Evolutionary conservation across 1,140 invertebrate genomes (phyloP).

Genomic region (Linepithema humile): DNA sequence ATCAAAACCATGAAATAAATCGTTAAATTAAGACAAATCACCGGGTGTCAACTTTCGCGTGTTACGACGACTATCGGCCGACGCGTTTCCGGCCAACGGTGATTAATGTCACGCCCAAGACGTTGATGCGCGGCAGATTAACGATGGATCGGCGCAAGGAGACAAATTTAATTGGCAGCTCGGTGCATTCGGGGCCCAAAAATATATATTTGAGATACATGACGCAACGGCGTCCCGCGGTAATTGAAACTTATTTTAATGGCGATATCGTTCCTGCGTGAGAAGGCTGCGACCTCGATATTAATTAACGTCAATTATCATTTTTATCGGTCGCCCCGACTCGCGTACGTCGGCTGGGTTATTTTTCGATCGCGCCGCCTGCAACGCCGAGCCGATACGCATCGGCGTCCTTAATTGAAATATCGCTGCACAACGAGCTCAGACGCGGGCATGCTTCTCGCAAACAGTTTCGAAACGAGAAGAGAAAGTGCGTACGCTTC

Average conservation of each 20-base stretch:
- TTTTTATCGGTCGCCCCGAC: slow-evolving; percentile 21
- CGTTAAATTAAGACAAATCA: slow-evolving; percentile 54
- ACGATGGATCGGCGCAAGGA: slow-evolving; percentile 49
- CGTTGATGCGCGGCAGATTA: slow-evolving; percentile 56
- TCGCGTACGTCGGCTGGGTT: background rate
- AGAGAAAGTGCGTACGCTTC: slow-evolving; percentile 24
- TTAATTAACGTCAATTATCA: slow-evolving; percentile 53
- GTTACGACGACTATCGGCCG: background rate
- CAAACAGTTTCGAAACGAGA: slow-evolving; percentile 1
- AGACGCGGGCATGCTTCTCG: background rate
- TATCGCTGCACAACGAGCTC: background rate
- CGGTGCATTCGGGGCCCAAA: background rate
- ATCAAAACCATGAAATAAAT: slow-evolving; percentile 41
- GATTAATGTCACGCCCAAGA: slow-evolving; percentile 49
- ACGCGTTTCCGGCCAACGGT: slow-evolving; percentile 21
- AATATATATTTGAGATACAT: background rate
- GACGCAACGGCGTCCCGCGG: background rate
- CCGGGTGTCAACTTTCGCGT: slow-evolving; percentile 41
- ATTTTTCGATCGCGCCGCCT: slow-evolving; percentile 3
- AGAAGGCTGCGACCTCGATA: slow-evolving; percentile 29
- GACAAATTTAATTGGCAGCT: slow-evolving; percentile 50
- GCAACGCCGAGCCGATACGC: background rate
- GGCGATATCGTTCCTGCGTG: slow-evolving; percentile 15
- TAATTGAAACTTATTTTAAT: slow-evolving; percentile 35
- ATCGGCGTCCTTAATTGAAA: slow-evolving; percentile 32